A percentile compares a stretch with the other conserved stretches of the same genome.
Evolutionary conservation across 2,888 invertebrate genomes (phyloP).

Genomic region (Tipula unca): DNA sequence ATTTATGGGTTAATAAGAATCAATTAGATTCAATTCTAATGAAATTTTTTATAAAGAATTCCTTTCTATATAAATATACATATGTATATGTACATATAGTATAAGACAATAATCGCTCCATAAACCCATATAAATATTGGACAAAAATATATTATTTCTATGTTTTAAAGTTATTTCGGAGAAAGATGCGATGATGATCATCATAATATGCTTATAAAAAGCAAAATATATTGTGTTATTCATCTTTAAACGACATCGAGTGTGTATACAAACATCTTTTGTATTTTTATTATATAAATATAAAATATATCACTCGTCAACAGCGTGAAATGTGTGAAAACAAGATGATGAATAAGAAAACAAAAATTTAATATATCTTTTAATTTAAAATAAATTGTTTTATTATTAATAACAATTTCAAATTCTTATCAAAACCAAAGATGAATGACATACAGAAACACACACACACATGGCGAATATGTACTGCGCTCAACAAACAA

Average conservation of each 20-base stretch:
- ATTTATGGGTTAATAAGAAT: neutral
- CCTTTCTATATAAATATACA: neutral
- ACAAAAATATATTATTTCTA: neutral
- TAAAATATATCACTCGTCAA: neutral
- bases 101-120: neutral
- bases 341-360: neutral
- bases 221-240: neutral
- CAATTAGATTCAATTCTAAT: neutral
- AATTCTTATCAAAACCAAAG: neutral
- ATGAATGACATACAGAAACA: neutral
- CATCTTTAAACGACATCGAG: neutral
- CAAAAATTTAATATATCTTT: neutral
- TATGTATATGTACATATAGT: neutral
- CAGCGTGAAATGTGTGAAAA: neutral
- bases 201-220: neutral
- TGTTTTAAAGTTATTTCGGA: neutral
- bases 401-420: neutral
- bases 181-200: neutral
- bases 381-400: slow-evolving; percentile 14
- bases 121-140: neutral
- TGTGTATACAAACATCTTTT: neutral
- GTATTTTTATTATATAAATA: neutral
- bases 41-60: neutral
- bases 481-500: neutral
- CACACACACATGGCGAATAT: neutral